Base-by-base conservation (phyloP, 2,797 vertebrate genomes). In the Mastacembelus armatus region DNA sequence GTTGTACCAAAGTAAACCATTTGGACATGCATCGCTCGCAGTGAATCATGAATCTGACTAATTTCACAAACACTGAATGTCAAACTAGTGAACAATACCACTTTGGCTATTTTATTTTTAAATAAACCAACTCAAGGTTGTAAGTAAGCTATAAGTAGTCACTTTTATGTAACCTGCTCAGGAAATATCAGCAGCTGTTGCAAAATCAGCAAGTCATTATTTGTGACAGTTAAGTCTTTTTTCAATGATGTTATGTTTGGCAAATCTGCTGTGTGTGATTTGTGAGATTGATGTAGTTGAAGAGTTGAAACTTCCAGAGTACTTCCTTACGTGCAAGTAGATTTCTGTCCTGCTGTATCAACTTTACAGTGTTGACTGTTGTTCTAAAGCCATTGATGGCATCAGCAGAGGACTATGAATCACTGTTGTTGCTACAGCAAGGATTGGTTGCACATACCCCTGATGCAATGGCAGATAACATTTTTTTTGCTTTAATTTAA, bases 301-400 rank as follows among this genome's bases (percentile, higher is more conserved):
- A 82, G 69, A 68, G 38, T n/a, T 45, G 36, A 68, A 67, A 78
- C 60, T 81, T 65, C 76, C 63, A 77, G 80, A 85, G 81, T 71
- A 72, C 50, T 72, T 70, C 68, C 69, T 73, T 77, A 80, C 80
- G 66, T 60, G 64, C n/a, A 5, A 67, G 63, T 42, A 50, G 67
- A 71, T 65, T 39, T 79, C 47, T 75, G 61, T 51, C 43, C 30
- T 6, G 69, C 71, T 76, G 80, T 78, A 80, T 85, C 77, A 66
- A 64, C 70, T 87, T 80, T 83, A 77, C 85, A 80, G 76, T 72
- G 56, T 59, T 77, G 76, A 73, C 77, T 77, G 44, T 55, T 56
- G 45, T 79, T 61, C 71, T 51, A 74, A 59, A 80, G 77, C 47
- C 78, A 73, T 54, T 59, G 78, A 73, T 60, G 80, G 74, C 78